Base-by-base conservation (phyloP, 2,888 invertebrate genomes). In the Conus canariensis region DNA sequence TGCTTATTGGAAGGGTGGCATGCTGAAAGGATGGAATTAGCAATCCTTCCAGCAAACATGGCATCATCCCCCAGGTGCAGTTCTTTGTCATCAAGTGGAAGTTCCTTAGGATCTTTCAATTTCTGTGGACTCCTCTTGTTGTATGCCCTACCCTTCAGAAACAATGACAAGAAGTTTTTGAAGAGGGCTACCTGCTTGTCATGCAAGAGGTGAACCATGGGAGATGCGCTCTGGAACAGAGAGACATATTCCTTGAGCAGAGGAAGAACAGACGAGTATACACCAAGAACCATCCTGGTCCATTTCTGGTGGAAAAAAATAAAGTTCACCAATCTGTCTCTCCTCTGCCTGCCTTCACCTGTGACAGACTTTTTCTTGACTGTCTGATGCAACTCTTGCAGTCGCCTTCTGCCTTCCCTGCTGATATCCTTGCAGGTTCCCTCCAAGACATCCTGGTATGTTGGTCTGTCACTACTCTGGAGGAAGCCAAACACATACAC, bases 151-250 rank as follows among this genome's bases (percentile, higher is more conserved):
- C 60, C 60, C 83, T 91, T 91, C 16, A 92, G 56, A 67, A 91
- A 92, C 56, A 90, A 92, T 22, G 85, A 45, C 85, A 91, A 74
- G 30, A 91, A 92, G 30, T 90, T 83, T 70, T 67, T 89, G 82
- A 92, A 86, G 30, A 91, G 82, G 25, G 85, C 88, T 59, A 89
- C 74, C n/a, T 91, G 91, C 88, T 90, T 89, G 85, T 90, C 90
- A 86, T 90, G 88, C 19, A 92, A 87, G 30, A 64, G 85, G 80
- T 92, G 92, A 22, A 90, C 82, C 85, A 88, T 67, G 56, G 92
- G 91, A 64, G 90, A 88, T 86, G 77, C 87, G 22, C 77, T 64
- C 88, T 91, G 90, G 67, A 92, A 92, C 56, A 90, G 80, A n/a
- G 64, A 45, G 10, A 90, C 90, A 91, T 92, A 91, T 45, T 90